These are phyloP conservation scores for Rhabdornis inornatus DNA, from an alignment of 2,113 vertebrate genomes.

Conservation along the genomic window DNA sequence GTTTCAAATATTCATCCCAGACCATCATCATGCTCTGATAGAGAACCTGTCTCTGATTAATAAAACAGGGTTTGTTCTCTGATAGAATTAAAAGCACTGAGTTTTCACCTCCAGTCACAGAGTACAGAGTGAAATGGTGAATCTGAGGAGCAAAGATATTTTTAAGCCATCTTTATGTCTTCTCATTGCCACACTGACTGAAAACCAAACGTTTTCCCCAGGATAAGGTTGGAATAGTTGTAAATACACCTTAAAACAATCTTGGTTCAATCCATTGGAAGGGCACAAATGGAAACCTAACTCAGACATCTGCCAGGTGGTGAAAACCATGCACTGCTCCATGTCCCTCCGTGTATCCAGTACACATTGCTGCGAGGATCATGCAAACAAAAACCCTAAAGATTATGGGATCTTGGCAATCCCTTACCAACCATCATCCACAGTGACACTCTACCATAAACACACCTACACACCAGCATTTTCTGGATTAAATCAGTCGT, in stretches of 20 bases:
- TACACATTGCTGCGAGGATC: accelerated
- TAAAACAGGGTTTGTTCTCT: not conserved
- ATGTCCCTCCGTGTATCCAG: accelerated
- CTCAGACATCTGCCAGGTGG: not conserved
- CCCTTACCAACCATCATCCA: not conserved
- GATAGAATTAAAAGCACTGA: not conserved
- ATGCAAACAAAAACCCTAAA: not conserved
- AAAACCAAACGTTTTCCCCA: not conserved
- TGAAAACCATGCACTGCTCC: not conserved
- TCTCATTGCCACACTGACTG: not conserved
- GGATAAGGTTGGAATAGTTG: not conserved
- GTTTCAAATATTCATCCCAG: not conserved
- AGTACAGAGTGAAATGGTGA: not conserved
- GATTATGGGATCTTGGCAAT: not conserved
- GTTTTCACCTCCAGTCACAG: not conserved
- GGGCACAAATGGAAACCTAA: not conserved
- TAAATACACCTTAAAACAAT: not conserved
- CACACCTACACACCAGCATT: not conserved
- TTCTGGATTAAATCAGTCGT: not conserved
- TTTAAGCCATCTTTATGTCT: not conserved
- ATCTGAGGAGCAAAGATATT: not conserved
- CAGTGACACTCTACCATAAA: not conserved
- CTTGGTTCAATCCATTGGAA: not conserved
- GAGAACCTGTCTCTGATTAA: not conserved
- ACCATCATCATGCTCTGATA: not conserved